phyloP scores from a whole-genome alignment of 2,888 invertebrate species.

The Sinotaia quadrata region DNA sequence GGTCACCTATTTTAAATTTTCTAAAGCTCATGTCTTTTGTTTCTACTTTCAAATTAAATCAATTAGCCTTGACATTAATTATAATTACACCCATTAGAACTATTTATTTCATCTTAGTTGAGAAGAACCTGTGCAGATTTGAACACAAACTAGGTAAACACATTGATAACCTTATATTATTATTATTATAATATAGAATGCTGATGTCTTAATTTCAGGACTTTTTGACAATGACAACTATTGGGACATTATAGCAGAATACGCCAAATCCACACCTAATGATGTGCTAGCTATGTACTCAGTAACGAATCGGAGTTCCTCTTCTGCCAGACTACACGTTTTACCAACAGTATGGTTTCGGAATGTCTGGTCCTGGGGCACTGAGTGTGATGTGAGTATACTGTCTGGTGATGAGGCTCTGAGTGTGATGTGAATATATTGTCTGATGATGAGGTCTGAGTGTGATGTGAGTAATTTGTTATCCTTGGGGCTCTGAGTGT shows the following conservation, averaged over 20 bases:
- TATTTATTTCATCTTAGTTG: too few relatives aligned
- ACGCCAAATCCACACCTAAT: conserved; percentile 66
- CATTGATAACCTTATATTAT: not conserved
- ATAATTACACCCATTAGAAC: too few relatives aligned
- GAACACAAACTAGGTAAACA: not conserved
- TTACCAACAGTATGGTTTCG: conserved; percentile 71
- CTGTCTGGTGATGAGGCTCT: not conserved
- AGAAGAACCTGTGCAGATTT: not conserved
- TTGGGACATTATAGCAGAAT: conserved; percentile 70
- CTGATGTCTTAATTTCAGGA: too few relatives aligned
- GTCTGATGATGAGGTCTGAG: not conserved
- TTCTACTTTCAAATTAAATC: too few relatives aligned
- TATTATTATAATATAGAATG: not conserved
- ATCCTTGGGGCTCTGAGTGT: not conserved
- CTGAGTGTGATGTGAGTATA: conserved; percentile 62
- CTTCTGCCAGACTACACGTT: conserved; percentile 65
- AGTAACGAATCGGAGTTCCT: conserved; percentile 63
- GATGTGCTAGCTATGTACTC: conserved; percentile 67
- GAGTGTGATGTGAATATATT: not conserved
- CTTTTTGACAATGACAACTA: conserved; percentile 64
- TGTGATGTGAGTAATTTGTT: not conserved
- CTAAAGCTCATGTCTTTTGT: too few relatives aligned
- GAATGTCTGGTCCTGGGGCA: conserved; percentile 67
- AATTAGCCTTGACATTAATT: too few relatives aligned
- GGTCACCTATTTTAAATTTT: too few relatives aligned